Conservation (phyloP, 2,797 vertebrate species). For the Takifugu rubripes region DNA sequence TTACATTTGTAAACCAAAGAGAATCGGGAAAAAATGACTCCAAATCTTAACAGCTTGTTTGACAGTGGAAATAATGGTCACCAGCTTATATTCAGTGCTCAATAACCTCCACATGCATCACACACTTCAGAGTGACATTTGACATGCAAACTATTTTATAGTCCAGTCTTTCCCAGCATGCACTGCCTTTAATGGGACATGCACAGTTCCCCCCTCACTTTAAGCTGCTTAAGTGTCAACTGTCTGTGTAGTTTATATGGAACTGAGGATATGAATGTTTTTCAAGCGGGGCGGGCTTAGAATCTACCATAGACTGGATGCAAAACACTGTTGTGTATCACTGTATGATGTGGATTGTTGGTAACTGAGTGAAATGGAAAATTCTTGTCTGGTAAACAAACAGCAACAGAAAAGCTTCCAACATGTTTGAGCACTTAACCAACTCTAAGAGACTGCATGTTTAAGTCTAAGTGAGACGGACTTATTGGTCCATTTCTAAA, state of each 20-base stretch:
- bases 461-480: neutral
- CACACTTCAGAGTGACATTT: conserved; percentile 7
- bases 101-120: neutral
- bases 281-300: too few relatives aligned
- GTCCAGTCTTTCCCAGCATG: conserved; percentile 1
- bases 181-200: neutral
- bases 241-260: neutral
- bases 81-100: too few relatives aligned
- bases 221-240: neutral
- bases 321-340: neutral
- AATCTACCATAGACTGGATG: neutral
- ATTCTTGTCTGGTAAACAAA: neutral
- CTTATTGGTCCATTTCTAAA: neutral
- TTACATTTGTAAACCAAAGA: too few relatives aligned
- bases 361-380: neutral
- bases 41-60: too few relatives aligned
- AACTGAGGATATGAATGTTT: neutral
- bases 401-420: neutral
- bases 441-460: neutral
- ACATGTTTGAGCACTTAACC: neutral
- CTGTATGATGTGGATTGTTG: neutral
- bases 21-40: too few relatives aligned
- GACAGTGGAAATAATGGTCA: too few relatives aligned
- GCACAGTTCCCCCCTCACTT: neutral
- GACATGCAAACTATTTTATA: conserved; percentile 12